These are phyloP conservation scores for Chondrilla cf. caribensis DNA, from an alignment of 37 sponge, comb jelly and placozoan genomes.

Conservation along the genomic window DNA sequence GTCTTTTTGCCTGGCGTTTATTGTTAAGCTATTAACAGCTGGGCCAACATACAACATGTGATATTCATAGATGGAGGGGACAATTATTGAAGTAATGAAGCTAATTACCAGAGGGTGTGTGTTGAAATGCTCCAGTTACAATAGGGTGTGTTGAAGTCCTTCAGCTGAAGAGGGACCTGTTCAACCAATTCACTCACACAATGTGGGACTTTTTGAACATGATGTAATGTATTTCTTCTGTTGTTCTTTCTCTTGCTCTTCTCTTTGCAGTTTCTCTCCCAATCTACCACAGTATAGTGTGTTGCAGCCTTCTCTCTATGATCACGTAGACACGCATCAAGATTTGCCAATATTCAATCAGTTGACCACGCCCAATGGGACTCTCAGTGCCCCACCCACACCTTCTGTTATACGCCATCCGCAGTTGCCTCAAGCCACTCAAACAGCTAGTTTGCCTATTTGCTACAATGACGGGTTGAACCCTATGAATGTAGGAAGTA, in stretches of 20 bases:
- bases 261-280: not conserved
- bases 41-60: too few relatives aligned
- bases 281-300: not conserved
- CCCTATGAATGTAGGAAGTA: not conserved
- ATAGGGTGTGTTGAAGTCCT: too few relatives aligned
- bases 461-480: not conserved
- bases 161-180: too few relatives aligned
- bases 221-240: too few relatives aligned
- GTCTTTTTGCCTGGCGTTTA: not conserved
- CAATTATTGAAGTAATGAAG: too few relatives aligned
- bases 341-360: not conserved
- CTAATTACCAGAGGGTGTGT: too few relatives aligned
- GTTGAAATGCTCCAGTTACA: too few relatives aligned
- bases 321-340: not conserved
- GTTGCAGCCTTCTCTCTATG: not conserved
- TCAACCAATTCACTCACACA: too few relatives aligned
- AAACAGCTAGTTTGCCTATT: not conserved
- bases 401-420: constrained; percentile 7
- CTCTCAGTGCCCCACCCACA: constrained; percentile 17
- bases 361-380: not conserved
- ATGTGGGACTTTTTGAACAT: too few relatives aligned
- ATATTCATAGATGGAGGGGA: too few relatives aligned
- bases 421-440: not conserved
- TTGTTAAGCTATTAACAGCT: too few relatives aligned
- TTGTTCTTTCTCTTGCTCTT: too few relatives aligned